Base-by-base conservation (phyloP, 2,888 invertebrate species). In the Dryococelus australis region DNA sequence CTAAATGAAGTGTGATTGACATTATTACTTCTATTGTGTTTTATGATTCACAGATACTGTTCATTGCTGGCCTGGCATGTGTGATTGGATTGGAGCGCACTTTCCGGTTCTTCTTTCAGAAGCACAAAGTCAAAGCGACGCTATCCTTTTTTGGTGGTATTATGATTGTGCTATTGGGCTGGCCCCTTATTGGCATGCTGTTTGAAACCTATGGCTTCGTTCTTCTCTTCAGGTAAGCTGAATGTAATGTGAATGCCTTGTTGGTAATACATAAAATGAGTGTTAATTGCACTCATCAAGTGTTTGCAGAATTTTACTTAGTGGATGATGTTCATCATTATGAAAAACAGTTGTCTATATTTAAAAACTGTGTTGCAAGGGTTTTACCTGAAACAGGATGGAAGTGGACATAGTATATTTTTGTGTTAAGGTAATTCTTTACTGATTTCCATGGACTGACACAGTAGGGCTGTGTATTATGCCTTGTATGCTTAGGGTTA, bases 181-280 rank as follows among this genome's bases (percentile, higher is more conserved):
- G 98, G 97, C 99, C 99, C 0, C 94, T 99, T 90, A 93, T 99
- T 87, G 99, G 99, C 88, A 99, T 99, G 97, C 93, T 98, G 84
- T 94, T 99, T 90, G 99, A 99, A 94, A 95, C 97, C 81, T 99
- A 99, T 93, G 99, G 99, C 89, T 99, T 99, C 92, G 93, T 99
- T 89, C 93, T 97, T 87, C 91, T 97, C 84, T 97, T 97, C 92
- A 96, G 97, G 97, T 97, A 92, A 90, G 92, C 90, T 88, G 51
- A 53, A 35, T n/a, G 24, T 51, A 85, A 86, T 85, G 88, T 35
- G 10, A 85, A 78, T 88, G 87, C 87, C 24, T 79, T 88, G 35
- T 35, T 4, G 4, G 35, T 35, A 35, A 35, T 88, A 87, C 35
- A 35, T 35, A 35, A 35, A n/a, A 86, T 86, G 53, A 26, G 12